These are phyloP conservation scores for Neodon shergylaensis DNA, from an alignment of 2,113 vertebrate genomes.

Conservation along the genomic window DNA sequence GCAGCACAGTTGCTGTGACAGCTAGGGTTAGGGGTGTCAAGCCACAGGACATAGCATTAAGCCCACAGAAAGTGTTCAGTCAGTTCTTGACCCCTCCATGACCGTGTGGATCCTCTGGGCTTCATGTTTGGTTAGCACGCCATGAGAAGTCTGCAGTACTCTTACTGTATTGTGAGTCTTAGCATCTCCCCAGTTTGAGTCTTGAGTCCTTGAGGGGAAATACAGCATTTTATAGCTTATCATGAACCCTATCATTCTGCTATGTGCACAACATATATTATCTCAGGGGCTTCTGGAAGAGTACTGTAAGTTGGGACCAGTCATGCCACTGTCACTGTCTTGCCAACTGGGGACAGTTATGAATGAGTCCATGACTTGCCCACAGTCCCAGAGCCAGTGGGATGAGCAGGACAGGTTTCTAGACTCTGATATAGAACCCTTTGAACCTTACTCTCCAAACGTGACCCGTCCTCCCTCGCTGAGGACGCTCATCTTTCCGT, in stretches of 20 bases:
- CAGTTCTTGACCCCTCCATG: neutral
- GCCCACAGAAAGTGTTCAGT: conserved; percentile 26
- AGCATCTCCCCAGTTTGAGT: conserved; percentile 9
- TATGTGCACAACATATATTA: neutral
- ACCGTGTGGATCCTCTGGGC: neutral
- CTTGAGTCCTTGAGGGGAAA: neutral
- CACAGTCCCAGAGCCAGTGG: neutral
- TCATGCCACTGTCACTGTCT: neutral
- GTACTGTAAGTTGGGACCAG: neutral
- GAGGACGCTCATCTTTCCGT: neutral
- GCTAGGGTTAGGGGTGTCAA: neutral
- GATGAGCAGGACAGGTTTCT: neutral
- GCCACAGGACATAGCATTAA: neutral
- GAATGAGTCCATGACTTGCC: neutral
- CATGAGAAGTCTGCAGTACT: neutral
- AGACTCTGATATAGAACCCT: neutral
- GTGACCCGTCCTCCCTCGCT: neutral
- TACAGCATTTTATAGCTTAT: neutral
- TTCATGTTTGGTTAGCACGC: neutral
- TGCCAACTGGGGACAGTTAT: neutral
- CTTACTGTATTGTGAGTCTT: neutral
- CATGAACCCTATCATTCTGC: neutral
- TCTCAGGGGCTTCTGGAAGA: neutral
- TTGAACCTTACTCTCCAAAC: neutral
- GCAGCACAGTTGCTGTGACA: neutral